Conservation (phyloP, 2,888 invertebrate genomes). For the Seira musarum region DNA sequence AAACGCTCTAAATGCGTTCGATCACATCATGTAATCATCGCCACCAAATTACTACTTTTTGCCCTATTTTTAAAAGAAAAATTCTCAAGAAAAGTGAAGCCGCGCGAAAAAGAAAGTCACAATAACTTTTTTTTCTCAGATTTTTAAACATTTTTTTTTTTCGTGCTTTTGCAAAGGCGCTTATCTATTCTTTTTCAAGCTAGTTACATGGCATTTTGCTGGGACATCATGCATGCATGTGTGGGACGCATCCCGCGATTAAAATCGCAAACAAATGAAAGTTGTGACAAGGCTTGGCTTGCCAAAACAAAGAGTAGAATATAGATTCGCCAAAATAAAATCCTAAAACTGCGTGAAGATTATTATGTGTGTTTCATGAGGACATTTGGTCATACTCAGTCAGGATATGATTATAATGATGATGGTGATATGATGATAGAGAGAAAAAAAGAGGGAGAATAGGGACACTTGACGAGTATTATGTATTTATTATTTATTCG, state of each 20-base stretch:
- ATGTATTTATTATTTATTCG: conserved; percentile 54
- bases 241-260: neutral
- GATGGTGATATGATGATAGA: conserved; percentile 20
- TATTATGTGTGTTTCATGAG: conserved; percentile 21
- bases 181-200: conserved; percentile 25
- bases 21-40: conserved; percentile 8
- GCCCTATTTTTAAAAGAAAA: neutral
- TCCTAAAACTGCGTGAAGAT: too few species aligned
- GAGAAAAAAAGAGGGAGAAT: too few species aligned
- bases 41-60: neutral
- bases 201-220: conserved; percentile 55
- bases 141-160: neutral
- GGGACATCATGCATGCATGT: conserved; percentile 15
- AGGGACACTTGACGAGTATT: conserved; percentile 54
- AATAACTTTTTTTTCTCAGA: neutral
- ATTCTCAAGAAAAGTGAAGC: conserved; percentile 10
- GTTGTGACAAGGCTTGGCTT: neutral
- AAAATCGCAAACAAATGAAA: conserved; percentile 41
- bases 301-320: conserved; percentile 2
- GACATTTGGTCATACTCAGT: too few species aligned
- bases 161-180: neutral
- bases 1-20: conserved; percentile 53
- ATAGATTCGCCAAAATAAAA: conserved; percentile 4
- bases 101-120: conserved; percentile 28
- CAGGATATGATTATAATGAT: too few species aligned